A percentile compares a stretch with the other conserved stretches of the same genome.
Conservation (phyloP, 2,888 invertebrate species). For the Cheiracanthium punctorium region DNA sequence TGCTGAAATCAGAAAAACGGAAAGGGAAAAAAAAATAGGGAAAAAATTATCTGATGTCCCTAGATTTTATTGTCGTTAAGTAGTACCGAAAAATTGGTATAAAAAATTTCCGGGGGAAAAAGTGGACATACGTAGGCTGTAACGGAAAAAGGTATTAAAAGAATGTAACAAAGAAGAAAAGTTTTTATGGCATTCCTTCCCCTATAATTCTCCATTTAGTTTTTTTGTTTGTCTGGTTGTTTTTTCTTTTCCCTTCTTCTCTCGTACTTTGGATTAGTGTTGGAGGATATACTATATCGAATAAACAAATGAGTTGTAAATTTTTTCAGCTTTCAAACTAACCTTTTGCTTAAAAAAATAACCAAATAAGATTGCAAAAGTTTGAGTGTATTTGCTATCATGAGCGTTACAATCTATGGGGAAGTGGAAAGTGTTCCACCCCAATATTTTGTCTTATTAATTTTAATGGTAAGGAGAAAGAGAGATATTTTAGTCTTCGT, state of each 20-base stretch:
- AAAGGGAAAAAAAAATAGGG: slow-evolving; percentile 13
- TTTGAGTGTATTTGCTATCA: too few relatives aligned
- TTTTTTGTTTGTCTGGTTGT: slow-evolving; percentile 6
- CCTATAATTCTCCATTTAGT: background rate
- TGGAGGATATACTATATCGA: too few relatives aligned
- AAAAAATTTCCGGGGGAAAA: background rate
- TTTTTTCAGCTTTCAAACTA: too few relatives aligned
- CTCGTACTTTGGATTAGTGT: too few relatives aligned
- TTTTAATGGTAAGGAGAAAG: too few relatives aligned
- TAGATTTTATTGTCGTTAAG: slow-evolving; percentile 61
- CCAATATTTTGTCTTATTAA: too few relatives aligned
- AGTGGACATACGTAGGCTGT: background rate
- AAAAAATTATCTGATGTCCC: slow-evolving; percentile 29
- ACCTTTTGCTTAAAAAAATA: too few relatives aligned
- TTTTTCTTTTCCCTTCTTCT: background rate
- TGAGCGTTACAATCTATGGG: too few relatives aligned
- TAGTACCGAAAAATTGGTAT: slow-evolving; percentile 26
- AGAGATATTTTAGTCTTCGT: too few relatives aligned
- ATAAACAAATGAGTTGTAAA: too few relatives aligned
- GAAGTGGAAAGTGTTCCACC: too few relatives aligned
- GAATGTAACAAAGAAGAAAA: background rate
- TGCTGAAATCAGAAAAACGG: slow-evolving; percentile 13
- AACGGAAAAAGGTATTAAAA: slow-evolving; percentile 7
- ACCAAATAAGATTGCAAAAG: too few relatives aligned
- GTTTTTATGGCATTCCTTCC: background rate